Percentiles rank a stretch among this genome's conserved stretches.
These are phyloP conservation scores for Seira ritae DNA, from an alignment of 2,888 invertebrate genomes.

Conservation along the genomic window DNA sequence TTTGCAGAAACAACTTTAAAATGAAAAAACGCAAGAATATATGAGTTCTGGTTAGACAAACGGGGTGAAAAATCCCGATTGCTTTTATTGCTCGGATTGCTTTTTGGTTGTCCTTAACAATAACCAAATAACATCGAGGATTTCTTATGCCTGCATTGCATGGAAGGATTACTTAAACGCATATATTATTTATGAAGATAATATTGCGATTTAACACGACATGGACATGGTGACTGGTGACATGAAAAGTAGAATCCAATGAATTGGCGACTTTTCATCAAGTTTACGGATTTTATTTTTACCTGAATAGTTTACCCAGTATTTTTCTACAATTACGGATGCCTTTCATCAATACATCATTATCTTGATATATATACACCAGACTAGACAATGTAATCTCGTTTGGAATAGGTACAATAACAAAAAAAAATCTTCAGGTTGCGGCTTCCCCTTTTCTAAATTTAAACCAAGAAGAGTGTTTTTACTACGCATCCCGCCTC, in stretches of 20 bases:
- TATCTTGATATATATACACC: not conserved
- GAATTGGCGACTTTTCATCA: not conserved
- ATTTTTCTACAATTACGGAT: not conserved
- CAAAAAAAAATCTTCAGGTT: not conserved
- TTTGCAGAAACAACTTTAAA: too few species aligned
- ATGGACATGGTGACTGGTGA: not conserved
- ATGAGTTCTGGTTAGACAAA: too few species aligned
- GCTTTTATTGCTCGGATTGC: too few species aligned
- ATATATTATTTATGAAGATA: not conserved
- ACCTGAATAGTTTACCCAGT: not conserved
- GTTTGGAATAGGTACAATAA: too few species aligned
- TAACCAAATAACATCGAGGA: not conserved
- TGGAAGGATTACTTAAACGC: not conserved
- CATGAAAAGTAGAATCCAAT: not conserved
- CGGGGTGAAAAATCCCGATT: too few species aligned
- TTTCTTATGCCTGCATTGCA: not conserved
- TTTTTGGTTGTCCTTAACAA: too few species aligned
- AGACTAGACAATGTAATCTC: not conserved
- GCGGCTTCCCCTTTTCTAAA: slow-evolving; percentile 4
- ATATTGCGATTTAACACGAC: not conserved
- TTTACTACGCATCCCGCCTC: not conserved
- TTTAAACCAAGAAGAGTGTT: slow-evolving; percentile 1
- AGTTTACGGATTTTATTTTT: not conserved
- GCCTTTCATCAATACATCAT: not conserved
- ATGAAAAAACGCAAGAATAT: too few species aligned